These are phyloP conservation scores for Neofelis nebulosa DNA, from an alignment of 2,113 vertebrate genomes.

Conservation along the genomic window DNA sequence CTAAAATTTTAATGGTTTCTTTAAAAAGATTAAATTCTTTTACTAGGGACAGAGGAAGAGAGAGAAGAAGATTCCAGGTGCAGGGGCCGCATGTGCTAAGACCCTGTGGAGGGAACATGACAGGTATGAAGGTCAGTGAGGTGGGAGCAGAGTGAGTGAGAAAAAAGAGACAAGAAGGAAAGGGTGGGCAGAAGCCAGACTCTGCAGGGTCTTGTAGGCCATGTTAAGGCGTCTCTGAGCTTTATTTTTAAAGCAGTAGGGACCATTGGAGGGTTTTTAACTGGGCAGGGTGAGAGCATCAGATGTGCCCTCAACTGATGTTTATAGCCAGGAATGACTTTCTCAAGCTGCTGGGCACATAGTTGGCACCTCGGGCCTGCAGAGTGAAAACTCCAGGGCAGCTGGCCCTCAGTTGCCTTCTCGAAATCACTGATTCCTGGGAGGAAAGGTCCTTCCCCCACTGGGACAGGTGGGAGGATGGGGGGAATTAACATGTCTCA, in stretches of 20 bases:
- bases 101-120: not conserved
- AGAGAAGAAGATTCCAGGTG: not conserved
- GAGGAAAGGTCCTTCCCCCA: not conserved
- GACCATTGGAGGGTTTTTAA: not conserved
- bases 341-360: not conserved
- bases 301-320: not conserved
- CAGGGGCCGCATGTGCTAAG: not conserved
- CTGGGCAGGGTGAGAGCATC: not conserved
- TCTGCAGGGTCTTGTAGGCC: rapidly evolving
- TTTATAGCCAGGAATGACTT: not conserved
- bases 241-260: not conserved
- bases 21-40: not conserved
- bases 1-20: not conserved
- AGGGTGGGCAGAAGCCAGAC: not conserved
- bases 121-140: not conserved
- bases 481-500: not conserved
- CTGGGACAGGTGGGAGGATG: not conserved
- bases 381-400: not conserved
- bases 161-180: not conserved
- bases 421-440: not conserved
- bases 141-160: not conserved
- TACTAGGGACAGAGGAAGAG: not conserved
- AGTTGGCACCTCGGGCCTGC: not conserved
- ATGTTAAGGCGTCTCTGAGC: not conserved
- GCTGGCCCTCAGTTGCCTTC: not conserved